Evolutionary conservation across 2,888 invertebrate species (phyloP), one percentile per base, ranked within the genome.

Genomic region (Drosophila borborema): DNA sequence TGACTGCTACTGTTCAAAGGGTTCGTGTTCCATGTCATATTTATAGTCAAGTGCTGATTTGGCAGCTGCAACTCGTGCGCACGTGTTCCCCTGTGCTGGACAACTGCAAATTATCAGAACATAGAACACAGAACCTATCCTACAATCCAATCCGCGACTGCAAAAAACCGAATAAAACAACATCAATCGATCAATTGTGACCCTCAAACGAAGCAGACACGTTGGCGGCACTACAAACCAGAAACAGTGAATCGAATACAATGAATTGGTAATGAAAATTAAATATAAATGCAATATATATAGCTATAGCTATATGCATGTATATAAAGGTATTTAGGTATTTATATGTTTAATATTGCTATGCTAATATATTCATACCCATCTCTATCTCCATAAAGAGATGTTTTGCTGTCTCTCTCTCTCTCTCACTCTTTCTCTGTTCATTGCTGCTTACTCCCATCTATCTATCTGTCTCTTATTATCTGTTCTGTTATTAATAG

Each of bases 111-210:
- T 74, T 71, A 81, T 60, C 56, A 43, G 28, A 54, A 53, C 53
- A 51, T 10, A 51, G 14, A 58, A 20, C 20, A 20, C 20, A 20
- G 20, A n/a, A 28, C 40, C 55, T 55, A 28, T 40, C 34, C 43
- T 43, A 34, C 43, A 61, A 43, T 54, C 46, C 46, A 58, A 40
- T 60, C 31, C 40, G 41, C 31, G 60, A 67, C 69, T 65, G 77
- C 83, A 82, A 80, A 80, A 84, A 86, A 72, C 40, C 65, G 66
- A 65, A 65, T 69, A 46, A 70, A 79, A 58, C 69, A 60, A 65
- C 63, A 60, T 64, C 46, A 72, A 14, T 53, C 49, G 45, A 48
- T 74, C 77, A 55, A 71, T 63, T 60, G 43, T 72, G 62, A 66
- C 74, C 72, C 58, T 67, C 69, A n/a, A 38, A 72, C 45, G 18